Evolutionary conservation across 2,888 invertebrate species (phyloP).

Genomic region (Minunthozetes semirufus): DNA sequence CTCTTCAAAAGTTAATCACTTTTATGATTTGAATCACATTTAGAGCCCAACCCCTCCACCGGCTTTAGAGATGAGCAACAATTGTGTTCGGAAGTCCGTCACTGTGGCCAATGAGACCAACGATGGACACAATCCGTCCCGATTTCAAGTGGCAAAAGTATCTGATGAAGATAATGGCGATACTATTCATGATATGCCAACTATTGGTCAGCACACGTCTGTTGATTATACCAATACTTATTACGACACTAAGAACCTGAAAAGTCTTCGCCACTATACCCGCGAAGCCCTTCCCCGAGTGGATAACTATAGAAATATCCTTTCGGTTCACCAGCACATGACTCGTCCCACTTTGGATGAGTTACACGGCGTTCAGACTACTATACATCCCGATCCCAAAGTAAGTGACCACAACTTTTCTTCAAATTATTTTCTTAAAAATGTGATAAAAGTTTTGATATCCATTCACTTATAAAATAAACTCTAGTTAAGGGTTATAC

Average conservation of each 20-base stretch:
- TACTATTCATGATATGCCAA: background rate
- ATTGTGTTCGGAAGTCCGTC: background rate
- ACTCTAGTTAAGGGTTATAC: too few species aligned
- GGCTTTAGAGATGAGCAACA: background rate
- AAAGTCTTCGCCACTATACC: slow-evolving; percentile 47
- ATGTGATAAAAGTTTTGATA: too few species aligned
- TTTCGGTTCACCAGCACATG: slow-evolving; percentile 46
- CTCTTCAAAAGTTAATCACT: too few species aligned
- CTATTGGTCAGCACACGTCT: slow-evolving; percentile 32
- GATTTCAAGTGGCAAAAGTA: slow-evolving; percentile 45
- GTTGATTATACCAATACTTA: slow-evolving; percentile 39
- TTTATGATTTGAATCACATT: background rate
- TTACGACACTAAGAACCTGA: slow-evolving; percentile 46
- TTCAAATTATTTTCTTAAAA: too few species aligned
- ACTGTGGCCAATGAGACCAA: background rate
- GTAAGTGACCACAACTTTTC: too few species aligned
- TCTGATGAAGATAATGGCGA: slow-evolving; percentile 15
- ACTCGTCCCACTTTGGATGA: slow-evolving; percentile 49
- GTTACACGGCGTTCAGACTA: slow-evolving; percentile 46
- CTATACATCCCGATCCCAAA: slow-evolving; percentile 22
- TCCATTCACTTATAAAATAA: too few species aligned
- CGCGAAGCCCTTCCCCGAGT: slow-evolving; percentile 51
- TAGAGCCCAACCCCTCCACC: background rate
- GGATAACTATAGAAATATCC: slow-evolving; percentile 52
- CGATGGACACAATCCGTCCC: slow-evolving; percentile 38